Conservation (phyloP, 2,888 invertebrate genomes). For the Limnephilus auricula region DNA sequence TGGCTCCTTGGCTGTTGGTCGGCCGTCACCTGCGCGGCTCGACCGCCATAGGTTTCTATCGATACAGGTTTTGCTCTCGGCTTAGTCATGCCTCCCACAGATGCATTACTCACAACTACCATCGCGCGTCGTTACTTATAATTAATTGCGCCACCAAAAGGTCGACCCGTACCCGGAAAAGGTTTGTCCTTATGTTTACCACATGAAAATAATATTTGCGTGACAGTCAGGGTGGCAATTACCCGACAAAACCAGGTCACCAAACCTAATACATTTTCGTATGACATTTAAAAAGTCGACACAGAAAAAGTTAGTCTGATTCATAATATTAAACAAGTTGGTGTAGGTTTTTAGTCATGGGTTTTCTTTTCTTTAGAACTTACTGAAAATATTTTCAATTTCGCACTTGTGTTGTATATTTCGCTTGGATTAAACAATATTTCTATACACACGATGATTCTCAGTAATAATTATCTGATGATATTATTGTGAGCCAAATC, state of each 20-base stretch:
- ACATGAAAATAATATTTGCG: not conserved
- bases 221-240: not conserved
- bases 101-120: slow-evolving; percentile 49
- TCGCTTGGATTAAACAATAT: not conserved
- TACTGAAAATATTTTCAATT: not conserved
- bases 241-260: slow-evolving; percentile 4
- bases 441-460: not conserved
- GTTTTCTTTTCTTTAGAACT: not conserved
- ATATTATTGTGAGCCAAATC: slow-evolving; percentile 4
- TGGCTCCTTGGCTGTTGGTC: not conserved
- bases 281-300: not conserved
- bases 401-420: not conserved
- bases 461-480: not conserved
- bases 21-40: slow-evolving; percentile 28
- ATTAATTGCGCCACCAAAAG: slow-evolving; percentile 19
- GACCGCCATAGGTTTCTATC: slow-evolving; percentile 19
- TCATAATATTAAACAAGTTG: not conserved
- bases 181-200: slow-evolving; percentile 3
- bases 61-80: slow-evolving; percentile 50
- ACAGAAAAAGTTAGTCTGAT: not conserved
- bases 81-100: slow-evolving; percentile 52
- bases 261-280: not conserved
- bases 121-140: not conserved
- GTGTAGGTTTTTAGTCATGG: not conserved
- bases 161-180: slow-evolving; percentile 33